phyloP scores from a whole-genome alignment of 1,140 invertebrate species.

The Neuroterus valhalla region DNA sequence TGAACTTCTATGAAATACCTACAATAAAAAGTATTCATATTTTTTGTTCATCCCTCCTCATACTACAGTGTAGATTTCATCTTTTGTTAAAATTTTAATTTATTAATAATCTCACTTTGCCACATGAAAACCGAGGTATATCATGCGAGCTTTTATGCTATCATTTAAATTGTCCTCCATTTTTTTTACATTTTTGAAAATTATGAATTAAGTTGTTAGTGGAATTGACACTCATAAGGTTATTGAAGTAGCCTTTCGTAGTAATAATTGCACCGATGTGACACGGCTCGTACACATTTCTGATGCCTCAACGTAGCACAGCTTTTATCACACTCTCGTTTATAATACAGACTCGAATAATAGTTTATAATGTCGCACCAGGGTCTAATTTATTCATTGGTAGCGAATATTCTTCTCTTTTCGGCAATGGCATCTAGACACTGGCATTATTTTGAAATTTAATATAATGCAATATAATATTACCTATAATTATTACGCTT shows the following conservation, averaged over 20 bases:
- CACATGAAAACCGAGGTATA: constrained; percentile 60
- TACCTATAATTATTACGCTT: constrained; percentile 48
- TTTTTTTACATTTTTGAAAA: constrained; percentile 55
- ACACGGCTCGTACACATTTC: constrained; percentile 66
- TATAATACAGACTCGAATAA: constrained; percentile 20
- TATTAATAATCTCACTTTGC: constrained; percentile 73
- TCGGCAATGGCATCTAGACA: constrained; percentile 50
- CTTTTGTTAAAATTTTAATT: constrained; percentile 48
- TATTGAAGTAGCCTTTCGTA: constrained; percentile 71
- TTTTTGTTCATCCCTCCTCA: constrained; percentile 50
- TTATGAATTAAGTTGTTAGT: constrained; percentile 72
- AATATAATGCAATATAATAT: constrained; percentile 10
- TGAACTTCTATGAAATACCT: constrained; percentile 72
- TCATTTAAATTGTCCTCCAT: constrained; percentile 47
- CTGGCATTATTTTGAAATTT: background rate
- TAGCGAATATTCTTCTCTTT: constrained; percentile 18
- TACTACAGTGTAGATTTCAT: constrained; percentile 62
- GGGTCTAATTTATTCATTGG: constrained; percentile 35
- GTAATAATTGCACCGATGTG: constrained; percentile 72
- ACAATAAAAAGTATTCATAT: constrained; percentile 74
- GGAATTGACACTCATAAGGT: constrained; percentile 76
- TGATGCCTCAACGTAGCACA: constrained; percentile 46
- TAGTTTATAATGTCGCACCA: constrained; percentile 15
- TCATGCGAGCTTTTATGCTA: constrained; percentile 55
- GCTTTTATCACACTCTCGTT: constrained; percentile 22